phyloP scores from a whole-genome alignment of 1,140 invertebrate genomes.

The Diabrotica undecimpunctata region DNA sequence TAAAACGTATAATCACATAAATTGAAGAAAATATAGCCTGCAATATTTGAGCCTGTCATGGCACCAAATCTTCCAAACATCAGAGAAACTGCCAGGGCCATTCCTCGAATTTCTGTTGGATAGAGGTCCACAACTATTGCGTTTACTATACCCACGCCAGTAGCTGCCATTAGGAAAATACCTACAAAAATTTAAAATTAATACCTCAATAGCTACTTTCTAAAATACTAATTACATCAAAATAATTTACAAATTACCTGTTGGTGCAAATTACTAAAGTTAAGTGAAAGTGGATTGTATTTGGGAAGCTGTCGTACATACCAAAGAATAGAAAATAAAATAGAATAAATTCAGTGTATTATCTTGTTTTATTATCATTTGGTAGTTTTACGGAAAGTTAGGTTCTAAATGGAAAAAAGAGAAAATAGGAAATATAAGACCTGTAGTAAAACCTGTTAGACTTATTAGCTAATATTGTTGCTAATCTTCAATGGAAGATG shows the following conservation, averaged over 20 bases:
- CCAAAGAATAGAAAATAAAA: too few species aligned
- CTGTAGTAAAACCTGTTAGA: too few species aligned
- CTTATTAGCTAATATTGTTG: too few species aligned
- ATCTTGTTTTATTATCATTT: too few species aligned
- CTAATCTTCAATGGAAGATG: too few species aligned
- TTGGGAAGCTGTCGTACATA: too few species aligned
- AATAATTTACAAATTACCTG: background rate
- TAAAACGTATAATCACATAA: slow-evolving; percentile 51
- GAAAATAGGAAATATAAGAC: too few species aligned
- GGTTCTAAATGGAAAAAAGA: too few species aligned
- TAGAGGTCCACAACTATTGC: slow-evolving; percentile 44
- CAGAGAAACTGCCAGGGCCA: slow-evolving; percentile 55
- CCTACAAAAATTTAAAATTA: slow-evolving; percentile 18
- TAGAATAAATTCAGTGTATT: too few species aligned
- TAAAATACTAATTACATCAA: background rate
- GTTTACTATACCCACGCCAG: slow-evolving; percentile 42
- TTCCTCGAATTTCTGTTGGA: slow-evolving; percentile 49
- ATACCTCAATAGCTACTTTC: too few species aligned
- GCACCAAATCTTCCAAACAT: slow-evolving; percentile 55
- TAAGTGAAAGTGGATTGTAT: too few species aligned
- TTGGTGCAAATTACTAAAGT: background rate
- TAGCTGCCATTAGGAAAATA: slow-evolving; percentile 37
- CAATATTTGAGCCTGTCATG: slow-evolving; percentile 50
- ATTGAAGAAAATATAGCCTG: slow-evolving; percentile 50
- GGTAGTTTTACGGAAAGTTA: too few species aligned